A percentile compares a stretch with the other conserved stretches of the same genome.
phyloP scores from a whole-genome alignment of 2,888 invertebrate genomes.

The Byasa hedistus region DNA sequence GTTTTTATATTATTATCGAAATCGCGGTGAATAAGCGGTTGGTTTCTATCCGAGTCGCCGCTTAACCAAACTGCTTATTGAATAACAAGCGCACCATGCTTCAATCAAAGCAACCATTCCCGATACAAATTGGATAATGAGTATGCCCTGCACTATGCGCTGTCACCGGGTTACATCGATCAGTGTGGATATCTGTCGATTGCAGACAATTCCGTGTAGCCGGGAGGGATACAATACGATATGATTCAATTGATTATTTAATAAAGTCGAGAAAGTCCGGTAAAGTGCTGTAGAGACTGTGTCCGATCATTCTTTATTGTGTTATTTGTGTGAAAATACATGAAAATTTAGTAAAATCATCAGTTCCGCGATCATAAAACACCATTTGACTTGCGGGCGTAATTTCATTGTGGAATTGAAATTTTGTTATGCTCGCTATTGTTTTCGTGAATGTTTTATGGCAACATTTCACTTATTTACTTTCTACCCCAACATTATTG shows the following conservation, averaged over 20 bases:
- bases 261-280: conserved; percentile 67
- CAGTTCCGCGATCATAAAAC: conserved; percentile 42
- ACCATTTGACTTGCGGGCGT: conserved; percentile 28
- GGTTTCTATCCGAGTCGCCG: not conserved
- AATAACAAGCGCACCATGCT: conserved; percentile 24
- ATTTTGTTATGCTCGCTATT: conserved; percentile 18
- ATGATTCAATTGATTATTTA: conserved; percentile 66
- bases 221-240: conserved; percentile 53
- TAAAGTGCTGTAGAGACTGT: conserved; percentile 63
- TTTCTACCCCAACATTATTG: not conserved
- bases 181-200: conserved; percentile 37
- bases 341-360: conserved; percentile 65
- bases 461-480: not conserved
- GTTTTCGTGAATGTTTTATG: conserved; percentile 6
- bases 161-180: conserved; percentile 29
- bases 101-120: conserved; percentile 36
- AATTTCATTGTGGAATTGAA: conserved; percentile 23
- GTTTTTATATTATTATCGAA: not conserved
- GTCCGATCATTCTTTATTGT: conserved; percentile 68
- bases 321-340: conserved; percentile 69
- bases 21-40: conserved; percentile 10
- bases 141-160: not conserved
- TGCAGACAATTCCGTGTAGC: conserved; percentile 55
- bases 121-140: conserved; percentile 23
- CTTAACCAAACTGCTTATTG: conserved; percentile 20